A percentile compares a stretch with the other conserved stretches of the same genome.
Conservation (phyloP, 2,888 invertebrate genomes). For the Dendrolimus houi region DNA sequence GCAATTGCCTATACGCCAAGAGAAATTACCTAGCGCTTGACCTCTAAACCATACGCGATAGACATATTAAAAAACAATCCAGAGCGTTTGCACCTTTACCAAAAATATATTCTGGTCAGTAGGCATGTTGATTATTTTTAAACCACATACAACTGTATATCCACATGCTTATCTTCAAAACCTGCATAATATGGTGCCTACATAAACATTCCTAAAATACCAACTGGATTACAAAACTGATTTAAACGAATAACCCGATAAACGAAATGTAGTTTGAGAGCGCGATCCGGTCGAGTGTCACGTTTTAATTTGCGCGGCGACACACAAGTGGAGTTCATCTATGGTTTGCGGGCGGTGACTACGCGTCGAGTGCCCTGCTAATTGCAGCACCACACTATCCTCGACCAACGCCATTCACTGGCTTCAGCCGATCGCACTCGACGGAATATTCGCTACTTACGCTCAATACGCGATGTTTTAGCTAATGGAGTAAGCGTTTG, state of each 20-base stretch:
- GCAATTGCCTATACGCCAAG: too few species aligned
- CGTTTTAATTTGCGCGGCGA: slow-evolving; percentile 75
- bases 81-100: too few species aligned
- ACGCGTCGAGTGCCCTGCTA: slow-evolving; percentile 67
- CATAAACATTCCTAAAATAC: too few species aligned
- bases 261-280: slow-evolving; percentile 57
- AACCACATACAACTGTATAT: too few species aligned
- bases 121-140: too few species aligned
- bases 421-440: slow-evolving; percentile 28
- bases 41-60: too few species aligned
- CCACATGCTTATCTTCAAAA: too few species aligned
- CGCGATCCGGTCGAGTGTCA: slow-evolving; percentile 60
- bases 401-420: slow-evolving; percentile 36
- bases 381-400: slow-evolving; percentile 61
- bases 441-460: slow-evolving; percentile 7
- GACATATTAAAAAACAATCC: too few species aligned
- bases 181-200: too few species aligned
- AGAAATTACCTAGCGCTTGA: too few species aligned
- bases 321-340: slow-evolving; percentile 63
- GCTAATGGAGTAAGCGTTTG: slow-evolving; percentile 6
- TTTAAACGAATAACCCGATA: slow-evolving; percentile 43
- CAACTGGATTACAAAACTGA: neutral
- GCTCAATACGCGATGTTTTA: slow-evolving; percentile 2
- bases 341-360: slow-evolving; percentile 47
- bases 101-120: too few species aligned